phyloP scores from a whole-genome alignment of 2,888 invertebrate genomes.

The Latheticus oryzae region DNA sequence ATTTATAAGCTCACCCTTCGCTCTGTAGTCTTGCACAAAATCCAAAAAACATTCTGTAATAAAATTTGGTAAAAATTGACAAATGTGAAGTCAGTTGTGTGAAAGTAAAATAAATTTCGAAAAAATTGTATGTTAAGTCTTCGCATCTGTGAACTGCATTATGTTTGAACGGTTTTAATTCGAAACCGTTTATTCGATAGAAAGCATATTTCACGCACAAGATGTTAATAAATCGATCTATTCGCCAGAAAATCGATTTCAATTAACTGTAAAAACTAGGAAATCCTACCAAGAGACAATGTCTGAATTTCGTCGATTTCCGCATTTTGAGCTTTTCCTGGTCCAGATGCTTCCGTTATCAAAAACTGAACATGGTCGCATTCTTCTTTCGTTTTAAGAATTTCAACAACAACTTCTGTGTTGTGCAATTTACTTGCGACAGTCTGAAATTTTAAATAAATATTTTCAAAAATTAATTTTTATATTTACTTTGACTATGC shows the following conservation, averaged over 20 bases:
- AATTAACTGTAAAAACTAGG: constrained; percentile 8
- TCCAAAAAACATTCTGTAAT: too few species aligned
- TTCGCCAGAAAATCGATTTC: too few species aligned
- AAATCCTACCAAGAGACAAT: constrained; percentile 72
- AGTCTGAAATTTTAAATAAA: constrained; percentile 70
- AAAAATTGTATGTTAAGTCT: too few species aligned
- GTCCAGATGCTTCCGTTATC: constrained; percentile 85
- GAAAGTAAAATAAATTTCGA: too few species aligned
- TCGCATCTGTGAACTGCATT: too few species aligned
- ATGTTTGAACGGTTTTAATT: constrained; percentile 19
- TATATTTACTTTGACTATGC: constrained; percentile 98
- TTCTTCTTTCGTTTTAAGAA: constrained; percentile 87
- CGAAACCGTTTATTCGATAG: constrained; percentile 17
- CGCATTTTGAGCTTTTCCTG: constrained; percentile 73
- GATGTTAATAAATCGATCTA: constrained; percentile 7
- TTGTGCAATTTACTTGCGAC: constrained; percentile 94
- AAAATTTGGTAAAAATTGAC: too few species aligned
- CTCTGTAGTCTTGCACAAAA: too few species aligned
- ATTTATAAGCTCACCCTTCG: too few species aligned
- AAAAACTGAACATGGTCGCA: constrained; percentile 93
- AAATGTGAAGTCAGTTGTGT: too few species aligned
- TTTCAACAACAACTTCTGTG: constrained; percentile 92
- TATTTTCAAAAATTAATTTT: too few species aligned
- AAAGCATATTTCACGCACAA: constrained; percentile 26
- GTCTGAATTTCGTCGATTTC: constrained; percentile 80